Evolutionary conservation across 2,888 invertebrate species (phyloP), one percentile per base, ranked within the genome.

Genomic region (Parnassius smintheus): DNA sequence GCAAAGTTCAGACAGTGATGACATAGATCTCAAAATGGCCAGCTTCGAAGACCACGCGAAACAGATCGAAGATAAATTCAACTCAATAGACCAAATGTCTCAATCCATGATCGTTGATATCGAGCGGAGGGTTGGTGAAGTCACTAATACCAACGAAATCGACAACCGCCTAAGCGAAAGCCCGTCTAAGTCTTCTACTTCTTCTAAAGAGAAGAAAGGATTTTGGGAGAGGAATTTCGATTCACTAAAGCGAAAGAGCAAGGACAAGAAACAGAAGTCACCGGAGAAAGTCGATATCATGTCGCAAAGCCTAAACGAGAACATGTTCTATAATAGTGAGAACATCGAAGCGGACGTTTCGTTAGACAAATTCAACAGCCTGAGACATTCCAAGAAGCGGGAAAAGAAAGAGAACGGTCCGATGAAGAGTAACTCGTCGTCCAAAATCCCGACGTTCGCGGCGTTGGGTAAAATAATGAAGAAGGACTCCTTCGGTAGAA

Each of bases 231-330:
- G 92, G 67, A 92, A 92, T 67, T 92, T 92, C 72, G 92, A 92
- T 78, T 92, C 92, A 10, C 70, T 92, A 0, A 92, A 91, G 77
- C 76, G 92, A 0, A 91, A 91, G 64, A 74, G 65, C 18, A 80
- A 80, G 59, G 77, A 77, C 52, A 88, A 84, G 59, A 91, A 88
- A 71, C 80, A 74, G n/a, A 92, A 91, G 75, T 80, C 83, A 0
- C 82, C 84, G 0, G 90, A 92, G 65, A 89, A 88, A 72, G 74
- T 80, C 13, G 92, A 92, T 61, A 71, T 92, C 0, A 93, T 93
- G 93, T 92, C 92, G 22, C 92, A 92, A 58, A 93, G 93, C 75
- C 76, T 93, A 12, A 93, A 93, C 72, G 93, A 93, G 68, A 92
- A 93, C 66, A 79, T 92, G 57, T 88, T 92, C 67, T 91, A 85